Evolutionary conservation across 2,888 invertebrate species (phyloP), one percentile per base, ranked within the genome.

Genomic region (Nomada fucata): DNA sequence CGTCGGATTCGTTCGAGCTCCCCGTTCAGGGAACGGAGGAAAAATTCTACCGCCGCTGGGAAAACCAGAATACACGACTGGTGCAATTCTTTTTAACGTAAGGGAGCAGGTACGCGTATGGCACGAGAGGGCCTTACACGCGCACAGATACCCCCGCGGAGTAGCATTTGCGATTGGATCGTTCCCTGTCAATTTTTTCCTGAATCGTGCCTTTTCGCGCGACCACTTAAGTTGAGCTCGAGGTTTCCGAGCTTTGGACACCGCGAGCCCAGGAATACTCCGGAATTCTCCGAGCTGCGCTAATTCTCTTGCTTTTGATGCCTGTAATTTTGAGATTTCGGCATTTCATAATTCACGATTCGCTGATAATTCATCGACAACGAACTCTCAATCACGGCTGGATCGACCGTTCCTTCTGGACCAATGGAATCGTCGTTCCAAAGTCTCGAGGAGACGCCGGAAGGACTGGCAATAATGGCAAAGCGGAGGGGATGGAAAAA

Each of bases 41-140:
- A 75, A 80, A 79, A 71, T 61, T 61, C 52, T 15, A 2, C 52
- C 1, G 44, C n/a, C 57, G 18, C 68, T 42, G n/a, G 74, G 69
- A 74, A 82, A 79, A 75, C 67, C 70, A 20, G 59, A 61, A 65
- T 68, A 3, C 42, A 20, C n/a, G 53, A 23, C 73, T 50, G 68
- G 36, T 13, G 53, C 44, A 55, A 61, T 74, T 65, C 60, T 9
- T 36, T n/a, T 23, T 36, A 44, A 52, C 55, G 47, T 44, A 55
- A 36, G 64, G 9, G 4, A 1, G 13, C 26, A 18, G 20, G 9
- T n/a, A 52, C 1, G 9, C 15, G 29, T 1, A 3, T 15, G 9
- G 29, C 1, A 18, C 11, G n/a, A 11, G 18, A 0, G 18, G n/a
- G 18, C 13, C 26, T 26, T 13, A 2, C 0, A 26, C 4, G 26